Percentiles rank a stretch among this genome's conserved stretches.
Conservation (phyloP, 2,113 vertebrate species). For the Artemisiospiza belli region DNA sequence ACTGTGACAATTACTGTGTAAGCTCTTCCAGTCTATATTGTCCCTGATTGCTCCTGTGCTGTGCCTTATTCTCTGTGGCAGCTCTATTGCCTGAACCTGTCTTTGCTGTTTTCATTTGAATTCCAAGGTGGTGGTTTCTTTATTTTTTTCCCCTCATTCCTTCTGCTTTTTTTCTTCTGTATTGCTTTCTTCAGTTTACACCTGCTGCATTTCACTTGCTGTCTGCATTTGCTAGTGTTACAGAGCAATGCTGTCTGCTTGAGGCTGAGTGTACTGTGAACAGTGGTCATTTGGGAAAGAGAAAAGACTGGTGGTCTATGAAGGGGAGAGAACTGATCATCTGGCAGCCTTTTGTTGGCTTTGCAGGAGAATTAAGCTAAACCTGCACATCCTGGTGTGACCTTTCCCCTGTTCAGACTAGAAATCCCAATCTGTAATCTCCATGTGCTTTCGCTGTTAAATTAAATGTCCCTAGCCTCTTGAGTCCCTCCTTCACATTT, state of each 20-base stretch:
- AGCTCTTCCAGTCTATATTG: neutral
- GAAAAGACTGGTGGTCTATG: neutral
- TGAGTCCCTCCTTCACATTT: neutral
- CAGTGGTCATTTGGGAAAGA: neutral
- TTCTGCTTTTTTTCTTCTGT: neutral
- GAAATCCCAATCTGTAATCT: constrained; percentile 10
- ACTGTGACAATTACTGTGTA: neutral
- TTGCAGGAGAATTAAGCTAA: neutral
- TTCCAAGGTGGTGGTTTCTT: neutral
- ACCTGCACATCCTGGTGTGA: neutral
- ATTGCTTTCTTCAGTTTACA: neutral
- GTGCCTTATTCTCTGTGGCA: neutral
- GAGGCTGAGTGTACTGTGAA: neutral
- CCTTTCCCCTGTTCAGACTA: neutral
- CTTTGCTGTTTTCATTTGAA: neutral
- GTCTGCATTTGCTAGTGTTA: neutral
- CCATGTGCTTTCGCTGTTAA: constrained; percentile 23
- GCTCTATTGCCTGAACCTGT: neutral
- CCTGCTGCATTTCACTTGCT: neutral
- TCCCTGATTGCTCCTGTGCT: neutral
- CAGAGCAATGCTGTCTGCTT: neutral
- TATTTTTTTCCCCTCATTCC: neutral
- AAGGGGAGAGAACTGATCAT: neutral
- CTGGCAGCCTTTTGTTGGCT: neutral
- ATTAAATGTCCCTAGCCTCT: neutral